Percentiles rank a stretch among this genome's conserved stretches.
phyloP scores from a whole-genome alignment of 2,113 vertebrate genomes.

The Gila orcuttii region DNA sequence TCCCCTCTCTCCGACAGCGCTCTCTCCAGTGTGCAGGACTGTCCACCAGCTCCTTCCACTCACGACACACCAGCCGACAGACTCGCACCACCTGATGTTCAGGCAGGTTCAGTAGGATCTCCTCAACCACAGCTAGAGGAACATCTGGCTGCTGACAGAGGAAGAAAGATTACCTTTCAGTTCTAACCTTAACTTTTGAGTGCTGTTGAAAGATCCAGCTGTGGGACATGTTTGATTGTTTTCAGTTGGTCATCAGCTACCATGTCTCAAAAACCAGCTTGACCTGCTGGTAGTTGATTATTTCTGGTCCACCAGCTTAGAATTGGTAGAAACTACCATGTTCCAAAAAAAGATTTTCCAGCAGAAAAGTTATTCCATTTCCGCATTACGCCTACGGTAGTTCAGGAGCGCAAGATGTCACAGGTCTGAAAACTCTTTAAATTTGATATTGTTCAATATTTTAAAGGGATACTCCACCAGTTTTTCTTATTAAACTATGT shows the following conservation, averaged over 20 bases:
- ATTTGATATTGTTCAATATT: no score
- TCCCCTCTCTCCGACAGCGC: conserved; percentile 72
- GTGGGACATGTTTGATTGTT: not conserved
- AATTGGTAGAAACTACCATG: no score
- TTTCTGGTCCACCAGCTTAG: no score
- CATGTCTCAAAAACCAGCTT: not conserved
- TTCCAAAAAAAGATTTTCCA: no score
- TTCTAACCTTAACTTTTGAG: no score
- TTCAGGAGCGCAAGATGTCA: no score
- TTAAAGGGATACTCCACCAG: no score
- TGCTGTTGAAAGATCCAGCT: not conserved
- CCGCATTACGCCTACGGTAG: no score
- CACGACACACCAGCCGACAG: conserved; percentile 70
- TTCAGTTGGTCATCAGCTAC: not conserved
- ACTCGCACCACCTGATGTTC: conserved; percentile 60
- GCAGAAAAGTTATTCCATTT: no score
- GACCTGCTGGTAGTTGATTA: no score
- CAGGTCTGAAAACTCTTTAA: no score
- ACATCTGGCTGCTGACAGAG: conserved; percentile 15
- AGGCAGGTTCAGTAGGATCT: conserved; percentile 72
- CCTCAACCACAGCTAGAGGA: conserved; percentile 69
- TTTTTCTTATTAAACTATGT: no score
- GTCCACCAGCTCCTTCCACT: conserved; percentile 73
- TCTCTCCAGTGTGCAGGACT: conserved; percentile 71
- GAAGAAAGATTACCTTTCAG: not conserved